phyloP scores from a whole-genome alignment of 2,113 vertebrate species.

The Urocynchramus pylzowi region DNA sequence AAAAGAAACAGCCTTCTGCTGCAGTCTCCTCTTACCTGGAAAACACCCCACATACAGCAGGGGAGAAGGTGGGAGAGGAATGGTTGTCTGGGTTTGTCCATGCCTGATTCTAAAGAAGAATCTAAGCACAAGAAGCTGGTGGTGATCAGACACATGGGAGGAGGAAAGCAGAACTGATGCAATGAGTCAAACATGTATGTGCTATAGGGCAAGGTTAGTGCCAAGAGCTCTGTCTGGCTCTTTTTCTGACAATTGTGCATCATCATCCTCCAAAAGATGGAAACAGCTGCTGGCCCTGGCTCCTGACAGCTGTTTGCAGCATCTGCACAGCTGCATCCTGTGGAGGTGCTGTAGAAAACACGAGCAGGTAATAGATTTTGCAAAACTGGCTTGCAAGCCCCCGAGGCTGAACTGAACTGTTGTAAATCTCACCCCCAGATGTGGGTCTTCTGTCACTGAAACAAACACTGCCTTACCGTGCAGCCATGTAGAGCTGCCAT shows the following conservation, averaged over 20 bases:
- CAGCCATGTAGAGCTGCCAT: neutral
- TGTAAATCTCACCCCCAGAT: neutral
- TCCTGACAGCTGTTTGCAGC: slow-evolving; percentile 8
- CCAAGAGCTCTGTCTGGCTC: neutral
- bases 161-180: neutral
- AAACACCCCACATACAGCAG: rapidly evolving
- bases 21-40: neutral
- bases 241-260: neutral
- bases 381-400: neutral
- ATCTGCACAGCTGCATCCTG: neutral
- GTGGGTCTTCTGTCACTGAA: neutral
- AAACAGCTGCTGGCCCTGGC: neutral
- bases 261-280: neutral
- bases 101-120: neutral
- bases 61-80: neutral
- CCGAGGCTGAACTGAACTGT: neutral
- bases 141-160: neutral
- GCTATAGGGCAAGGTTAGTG: neutral
- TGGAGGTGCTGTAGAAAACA: neutral
- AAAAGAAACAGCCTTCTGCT: neutral
- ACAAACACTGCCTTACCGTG: rapidly evolving
- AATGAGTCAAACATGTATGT: neutral
- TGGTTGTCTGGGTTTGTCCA: neutral
- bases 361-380: neutral
- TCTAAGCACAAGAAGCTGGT: neutral